Conservation (phyloP, 1,140 invertebrate genomes). For the Chironomus tepperi region DNA sequence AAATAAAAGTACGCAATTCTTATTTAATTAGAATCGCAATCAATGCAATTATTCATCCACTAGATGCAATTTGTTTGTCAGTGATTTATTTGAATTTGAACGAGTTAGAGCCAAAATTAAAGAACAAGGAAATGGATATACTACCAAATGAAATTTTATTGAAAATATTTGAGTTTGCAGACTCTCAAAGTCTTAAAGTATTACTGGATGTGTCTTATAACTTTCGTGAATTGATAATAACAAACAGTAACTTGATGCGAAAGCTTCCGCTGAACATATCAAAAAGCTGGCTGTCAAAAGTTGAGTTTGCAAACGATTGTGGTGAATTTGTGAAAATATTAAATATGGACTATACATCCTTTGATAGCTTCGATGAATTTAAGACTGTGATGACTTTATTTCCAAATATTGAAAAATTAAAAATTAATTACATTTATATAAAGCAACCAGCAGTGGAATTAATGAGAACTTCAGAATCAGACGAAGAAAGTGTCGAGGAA, state of each 20-base stretch:
- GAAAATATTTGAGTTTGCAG: neutral
- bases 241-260: neutral
- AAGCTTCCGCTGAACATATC: neutral
- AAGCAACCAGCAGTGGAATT: neutral
- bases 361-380: neutral
- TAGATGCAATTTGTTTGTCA: neutral
- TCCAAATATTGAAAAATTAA: constrained; percentile 16
- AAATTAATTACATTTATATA: constrained; percentile 14
- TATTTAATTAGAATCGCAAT: constrained; percentile 2
- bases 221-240: constrained; percentile 4
- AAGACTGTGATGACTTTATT: neutral
- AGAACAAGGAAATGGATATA: neutral
- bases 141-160: neutral
- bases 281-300: neutral
- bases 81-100: neutral
- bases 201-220: neutral
- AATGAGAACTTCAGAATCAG: neutral
- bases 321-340: neutral
- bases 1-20: neutral
- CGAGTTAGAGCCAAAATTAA: neutral
- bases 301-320: constrained; percentile 3
- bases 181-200: neutral
- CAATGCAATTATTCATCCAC: neutral
- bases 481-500: neutral
- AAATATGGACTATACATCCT: neutral